These are phyloP conservation scores for Teleogryllus occipitalis DNA, from an alignment of 1,140 invertebrate species.

Conservation along the genomic window DNA sequence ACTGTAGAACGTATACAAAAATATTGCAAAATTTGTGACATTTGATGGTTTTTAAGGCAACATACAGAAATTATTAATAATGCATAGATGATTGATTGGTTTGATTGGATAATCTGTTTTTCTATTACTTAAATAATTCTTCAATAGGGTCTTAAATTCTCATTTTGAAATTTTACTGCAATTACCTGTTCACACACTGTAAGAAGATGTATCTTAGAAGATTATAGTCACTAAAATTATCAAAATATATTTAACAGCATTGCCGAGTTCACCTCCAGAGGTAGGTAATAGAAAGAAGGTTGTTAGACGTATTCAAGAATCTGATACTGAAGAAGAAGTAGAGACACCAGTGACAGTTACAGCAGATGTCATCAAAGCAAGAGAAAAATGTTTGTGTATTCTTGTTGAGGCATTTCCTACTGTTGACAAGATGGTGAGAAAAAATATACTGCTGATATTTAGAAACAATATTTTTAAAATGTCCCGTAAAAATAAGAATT, in stretches of 20 bases:
- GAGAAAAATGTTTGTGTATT: constrained; percentile 14
- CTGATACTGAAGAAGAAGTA: constrained; percentile 13
- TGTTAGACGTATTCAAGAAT: background rate
- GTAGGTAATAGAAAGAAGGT: background rate
- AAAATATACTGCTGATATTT: background rate
- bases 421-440: constrained; percentile 18
- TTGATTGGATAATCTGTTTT: background rate
- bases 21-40: background rate
- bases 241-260: background rate
- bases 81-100: background rate
- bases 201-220: background rate
- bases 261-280: background rate
- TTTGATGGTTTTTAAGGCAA: too few relatives aligned
- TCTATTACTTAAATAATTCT: background rate
- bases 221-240: background rate
- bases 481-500: background rate
- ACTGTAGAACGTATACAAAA: background rate
- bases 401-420: constrained; percentile 19
- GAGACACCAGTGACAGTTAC: background rate
- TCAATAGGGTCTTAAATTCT: too few relatives aligned
- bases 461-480: background rate
- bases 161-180: too few relatives aligned
- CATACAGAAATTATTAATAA: background rate
- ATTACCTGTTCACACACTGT: too few relatives aligned
- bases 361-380: constrained; percentile 7